phyloP scores from a whole-genome alignment of 2,797 vertebrate species.

The Gymnoscopelus braueri region DNA sequence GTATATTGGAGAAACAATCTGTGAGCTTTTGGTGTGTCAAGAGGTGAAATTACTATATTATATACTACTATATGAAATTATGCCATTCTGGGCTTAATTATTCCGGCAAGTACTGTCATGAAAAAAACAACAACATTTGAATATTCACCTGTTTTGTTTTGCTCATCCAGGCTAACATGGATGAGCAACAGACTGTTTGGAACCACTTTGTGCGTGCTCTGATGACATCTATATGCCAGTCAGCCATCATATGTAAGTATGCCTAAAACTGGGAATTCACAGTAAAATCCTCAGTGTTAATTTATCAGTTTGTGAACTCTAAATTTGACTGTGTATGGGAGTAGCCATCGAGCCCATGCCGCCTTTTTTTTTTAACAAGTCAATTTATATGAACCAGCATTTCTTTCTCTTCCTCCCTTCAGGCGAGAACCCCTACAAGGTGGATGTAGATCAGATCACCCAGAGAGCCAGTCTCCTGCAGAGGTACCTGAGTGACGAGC shows the following conservation, averaged over 20 bases:
- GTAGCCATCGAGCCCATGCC: no score
- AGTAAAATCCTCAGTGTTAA: no score
- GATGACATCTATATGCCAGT: conserved; percentile 94
- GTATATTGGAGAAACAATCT: no score
- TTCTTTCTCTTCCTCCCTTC: neutral
- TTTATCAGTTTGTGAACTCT: no score
- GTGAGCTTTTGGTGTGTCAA: no score
- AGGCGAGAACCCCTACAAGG: conserved; percentile 90
- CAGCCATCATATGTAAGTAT: conserved; percentile 90
- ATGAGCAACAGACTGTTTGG: conserved; percentile 87
- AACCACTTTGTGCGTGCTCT: conserved; percentile 89
- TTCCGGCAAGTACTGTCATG: no score
- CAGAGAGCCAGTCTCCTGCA: conserved; percentile 90
- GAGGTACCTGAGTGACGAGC: conserved; percentile 90
- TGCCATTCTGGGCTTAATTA: neutral
- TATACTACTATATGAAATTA: neutral
- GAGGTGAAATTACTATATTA: neutral
- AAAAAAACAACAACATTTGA: neutral
- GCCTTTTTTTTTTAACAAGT: neutral
- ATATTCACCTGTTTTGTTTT: neutral
- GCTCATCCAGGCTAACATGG: conserved; percentile 87
- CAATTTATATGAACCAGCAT: neutral
- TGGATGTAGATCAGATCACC: conserved; percentile 85
- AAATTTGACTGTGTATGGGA: no score
- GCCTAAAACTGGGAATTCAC: neutral